A percentile compares a stretch with the other conserved stretches of the same genome.
These are phyloP conservation scores for Penaeus chinensis DNA, from an alignment of 1,140 invertebrate species.

Conservation along the genomic window DNA sequence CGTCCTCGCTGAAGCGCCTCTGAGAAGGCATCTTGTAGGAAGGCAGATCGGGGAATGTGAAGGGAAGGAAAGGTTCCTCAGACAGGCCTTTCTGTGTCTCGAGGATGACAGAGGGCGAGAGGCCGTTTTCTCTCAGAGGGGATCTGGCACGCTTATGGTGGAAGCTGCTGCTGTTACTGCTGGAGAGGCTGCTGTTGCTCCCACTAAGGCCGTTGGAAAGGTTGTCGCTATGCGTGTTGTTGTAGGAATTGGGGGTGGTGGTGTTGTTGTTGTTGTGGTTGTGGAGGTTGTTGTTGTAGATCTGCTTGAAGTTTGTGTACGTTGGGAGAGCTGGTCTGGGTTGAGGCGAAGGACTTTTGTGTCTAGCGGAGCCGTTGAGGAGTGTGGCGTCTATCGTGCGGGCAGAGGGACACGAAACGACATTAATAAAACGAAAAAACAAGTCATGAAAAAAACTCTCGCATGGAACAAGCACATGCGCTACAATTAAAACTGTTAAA, in stretches of 20 bases:
- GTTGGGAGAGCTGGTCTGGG: constrained; percentile 1
- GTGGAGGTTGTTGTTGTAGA: constrained; percentile 8
- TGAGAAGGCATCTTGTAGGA: constrained; percentile 62
- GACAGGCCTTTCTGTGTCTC: background rate
- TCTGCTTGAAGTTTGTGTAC: constrained; percentile 18
- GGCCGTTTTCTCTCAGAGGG: constrained; percentile 31
- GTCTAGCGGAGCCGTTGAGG: constrained; percentile 33
- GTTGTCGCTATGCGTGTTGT: background rate
- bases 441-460: no score
- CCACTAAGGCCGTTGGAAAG: background rate
- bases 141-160: constrained; percentile 38
- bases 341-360: constrained; percentile 17
- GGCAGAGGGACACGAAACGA: background rate
- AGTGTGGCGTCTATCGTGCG: background rate
- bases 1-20: constrained; percentile 61
- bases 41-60: constrained; percentile 59
- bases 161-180: constrained; percentile 21
- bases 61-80: constrained; percentile 48
- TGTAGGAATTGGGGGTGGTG: background rate
- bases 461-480: no score
- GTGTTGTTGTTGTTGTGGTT: constrained; percentile 22
- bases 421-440: background rate
- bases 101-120: background rate
- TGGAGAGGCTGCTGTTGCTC: background rate
- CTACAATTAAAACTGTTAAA: no score